These are phyloP conservation scores for Pseudomyrmex gracilis DNA, from an alignment of 1,140 invertebrate genomes.

Conservation along the genomic window DNA sequence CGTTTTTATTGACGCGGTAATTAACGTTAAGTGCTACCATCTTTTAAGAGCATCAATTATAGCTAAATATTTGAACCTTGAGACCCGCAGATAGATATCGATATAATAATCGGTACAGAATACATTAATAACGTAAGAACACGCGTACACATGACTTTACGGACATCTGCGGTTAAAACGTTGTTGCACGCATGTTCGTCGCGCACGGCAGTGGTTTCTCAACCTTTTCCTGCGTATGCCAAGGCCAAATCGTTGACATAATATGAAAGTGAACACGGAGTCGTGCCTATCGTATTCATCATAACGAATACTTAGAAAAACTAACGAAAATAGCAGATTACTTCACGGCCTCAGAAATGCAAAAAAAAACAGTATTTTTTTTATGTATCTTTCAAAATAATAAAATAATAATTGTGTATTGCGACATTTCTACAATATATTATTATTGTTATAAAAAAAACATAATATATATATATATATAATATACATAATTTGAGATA, in stretches of 20 bases:
- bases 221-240: slow-evolving; percentile 61
- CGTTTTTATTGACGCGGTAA: slow-evolving; percentile 2
- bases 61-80: slow-evolving; percentile 27
- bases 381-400: no score
- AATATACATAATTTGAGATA: no score
- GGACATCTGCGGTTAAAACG: slow-evolving; percentile 43
- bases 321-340: slow-evolving; percentile 31
- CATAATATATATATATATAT: no score
- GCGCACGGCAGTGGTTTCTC: slow-evolving; percentile 49
- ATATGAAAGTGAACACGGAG: slow-evolving; percentile 52
- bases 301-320: slow-evolving; percentile 25
- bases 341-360: not conserved
- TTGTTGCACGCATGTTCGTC: slow-evolving; percentile 48
- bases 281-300: slow-evolving; percentile 45
- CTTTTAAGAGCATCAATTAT: slow-evolving; percentile 54
- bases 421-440: no score
- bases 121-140: slow-evolving; percentile 2
- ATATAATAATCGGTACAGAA: slow-evolving; percentile 47
- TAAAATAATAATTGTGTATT: no score
- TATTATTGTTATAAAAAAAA: not conserved
- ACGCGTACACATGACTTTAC: slow-evolving; percentile 20
- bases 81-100: slow-evolving; percentile 39
- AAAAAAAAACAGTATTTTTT: not conserved
- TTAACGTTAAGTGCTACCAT: not conserved
- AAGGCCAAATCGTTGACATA: slow-evolving; percentile 64